Conservation (phyloP, 2,888 invertebrate genomes). For the Eupithecia abbreviata region DNA sequence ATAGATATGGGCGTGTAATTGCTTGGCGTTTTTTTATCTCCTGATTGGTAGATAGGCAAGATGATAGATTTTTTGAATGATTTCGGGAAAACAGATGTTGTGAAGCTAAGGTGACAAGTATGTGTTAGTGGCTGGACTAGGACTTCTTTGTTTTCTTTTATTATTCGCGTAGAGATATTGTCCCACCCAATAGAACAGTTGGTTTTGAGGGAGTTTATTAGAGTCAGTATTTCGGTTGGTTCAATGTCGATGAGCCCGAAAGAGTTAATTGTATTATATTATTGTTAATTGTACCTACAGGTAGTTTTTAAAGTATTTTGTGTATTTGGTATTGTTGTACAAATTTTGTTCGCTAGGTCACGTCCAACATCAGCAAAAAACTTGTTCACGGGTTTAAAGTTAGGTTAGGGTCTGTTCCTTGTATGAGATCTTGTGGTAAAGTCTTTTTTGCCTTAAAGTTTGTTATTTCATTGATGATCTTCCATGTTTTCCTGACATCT, state of each 20-base stretch:
- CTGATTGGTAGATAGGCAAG: too few species aligned
- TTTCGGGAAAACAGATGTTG: too few species aligned
- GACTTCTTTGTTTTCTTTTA: too few species aligned
- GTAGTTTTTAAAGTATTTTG: not conserved
- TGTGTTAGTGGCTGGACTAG: too few species aligned
- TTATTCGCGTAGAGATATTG: not conserved
- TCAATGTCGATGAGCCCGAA: not conserved
- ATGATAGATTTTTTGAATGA: too few species aligned
- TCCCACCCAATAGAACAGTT: not conserved
- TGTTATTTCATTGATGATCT: not conserved
- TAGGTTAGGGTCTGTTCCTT: not conserved
- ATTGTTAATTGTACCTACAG: too few species aligned
- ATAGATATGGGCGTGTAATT: too few species aligned
- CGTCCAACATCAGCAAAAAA: not conserved
- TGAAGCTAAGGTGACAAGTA: too few species aligned
- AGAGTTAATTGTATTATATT: not conserved
- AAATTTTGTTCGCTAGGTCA: not conserved
- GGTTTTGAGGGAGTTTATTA: not conserved
- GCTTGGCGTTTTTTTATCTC: too few species aligned
- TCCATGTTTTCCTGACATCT: constrained; percentile 1
- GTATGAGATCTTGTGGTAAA: not conserved
- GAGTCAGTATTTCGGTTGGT: not conserved
- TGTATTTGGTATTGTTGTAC: not conserved
- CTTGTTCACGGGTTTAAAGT: not conserved
- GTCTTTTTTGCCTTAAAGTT: not conserved